A percentile compares a stretch with the other conserved stretches of the same genome.
Conservation (phyloP, 2,797 vertebrate genomes). For the Diceros bicornis region DNA sequence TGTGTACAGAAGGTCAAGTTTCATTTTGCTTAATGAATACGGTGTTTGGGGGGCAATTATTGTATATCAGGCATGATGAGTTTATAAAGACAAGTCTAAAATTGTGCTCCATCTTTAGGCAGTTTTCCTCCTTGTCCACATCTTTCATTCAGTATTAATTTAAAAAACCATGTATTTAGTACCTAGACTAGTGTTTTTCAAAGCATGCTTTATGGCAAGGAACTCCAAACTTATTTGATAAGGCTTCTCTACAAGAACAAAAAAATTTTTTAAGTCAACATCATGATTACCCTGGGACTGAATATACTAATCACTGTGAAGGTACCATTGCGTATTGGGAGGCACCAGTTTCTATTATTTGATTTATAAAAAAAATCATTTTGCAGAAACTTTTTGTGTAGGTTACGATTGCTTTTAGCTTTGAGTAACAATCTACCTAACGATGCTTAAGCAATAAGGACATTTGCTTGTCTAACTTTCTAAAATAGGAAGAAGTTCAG, state of each 20-base stretch:
- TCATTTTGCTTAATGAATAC: conserved; percentile 33
- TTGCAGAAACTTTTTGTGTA: neutral
- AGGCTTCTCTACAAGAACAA: neutral
- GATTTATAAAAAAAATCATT: neutral
- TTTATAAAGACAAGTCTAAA: neutral
- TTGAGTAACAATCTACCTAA: neutral
- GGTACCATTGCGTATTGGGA: neutral
- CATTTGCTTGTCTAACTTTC: neutral
- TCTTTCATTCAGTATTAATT: conserved; percentile 50
- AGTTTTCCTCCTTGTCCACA: neutral
- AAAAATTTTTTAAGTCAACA: neutral
- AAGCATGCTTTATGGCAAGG: neutral
- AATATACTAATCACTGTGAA: neutral
- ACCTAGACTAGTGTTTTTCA: neutral
- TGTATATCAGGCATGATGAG: neutral
- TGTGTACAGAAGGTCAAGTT: conserved; percentile 8
- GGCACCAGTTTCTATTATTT: neutral
- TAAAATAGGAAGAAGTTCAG: conserved; percentile 5
- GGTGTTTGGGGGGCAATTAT: neutral
- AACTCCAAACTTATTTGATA: neutral
- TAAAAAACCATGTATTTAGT: neutral
- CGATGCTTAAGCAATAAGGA: neutral
- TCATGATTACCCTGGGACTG: neutral
- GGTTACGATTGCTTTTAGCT: neutral
- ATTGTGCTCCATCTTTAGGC: neutral